phyloP scores from a whole-genome alignment of 1,140 invertebrate species.

The Tetramorium simillimum region DNA sequence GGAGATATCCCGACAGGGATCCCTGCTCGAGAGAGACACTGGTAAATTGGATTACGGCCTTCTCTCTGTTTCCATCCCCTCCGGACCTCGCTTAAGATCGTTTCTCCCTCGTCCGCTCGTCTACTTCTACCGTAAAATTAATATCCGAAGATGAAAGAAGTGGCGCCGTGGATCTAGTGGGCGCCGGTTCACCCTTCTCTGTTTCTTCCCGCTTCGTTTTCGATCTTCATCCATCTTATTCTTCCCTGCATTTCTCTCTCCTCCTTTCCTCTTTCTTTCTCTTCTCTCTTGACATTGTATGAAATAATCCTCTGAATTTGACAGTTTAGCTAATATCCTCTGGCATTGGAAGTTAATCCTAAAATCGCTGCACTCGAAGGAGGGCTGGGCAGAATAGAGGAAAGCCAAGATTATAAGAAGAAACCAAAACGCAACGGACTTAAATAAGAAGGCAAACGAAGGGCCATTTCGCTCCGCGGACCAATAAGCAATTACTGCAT shows the following conservation, averaged over 20 bases:
- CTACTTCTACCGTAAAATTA: constrained; percentile 73
- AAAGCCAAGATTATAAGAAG: background rate
- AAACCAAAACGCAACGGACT: background rate
- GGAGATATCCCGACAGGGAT: constrained; percentile 65
- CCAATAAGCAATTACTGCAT: constrained; percentile 76
- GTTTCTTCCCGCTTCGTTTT: background rate
- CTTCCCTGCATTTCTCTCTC: background rate
- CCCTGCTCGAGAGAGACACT: constrained; percentile 60
- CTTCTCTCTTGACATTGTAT: constrained; percentile 73
- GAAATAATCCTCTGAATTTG: constrained; percentile 74
- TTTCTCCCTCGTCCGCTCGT: constrained; percentile 42
- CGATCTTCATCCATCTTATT: background rate
- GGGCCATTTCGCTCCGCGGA: background rate
- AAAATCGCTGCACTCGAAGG: constrained; percentile 34
- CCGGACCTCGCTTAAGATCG: constrained; percentile 53
- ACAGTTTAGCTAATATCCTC: constrained; percentile 34
- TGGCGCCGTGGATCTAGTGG: constrained; percentile 54
- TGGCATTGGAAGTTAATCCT: constrained; percentile 18
- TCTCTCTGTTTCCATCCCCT: constrained; percentile 67
- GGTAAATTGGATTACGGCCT: constrained; percentile 76
- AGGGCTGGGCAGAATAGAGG: background rate
- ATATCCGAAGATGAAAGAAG: constrained; percentile 79
- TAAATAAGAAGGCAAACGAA: constrained; percentile 30
- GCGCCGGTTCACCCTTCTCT: constrained; percentile 55
- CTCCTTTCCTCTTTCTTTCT: background rate